These are phyloP conservation scores for Phyto melanocephala DNA, from an alignment of 2,888 invertebrate species.

Conservation along the genomic window DNA sequence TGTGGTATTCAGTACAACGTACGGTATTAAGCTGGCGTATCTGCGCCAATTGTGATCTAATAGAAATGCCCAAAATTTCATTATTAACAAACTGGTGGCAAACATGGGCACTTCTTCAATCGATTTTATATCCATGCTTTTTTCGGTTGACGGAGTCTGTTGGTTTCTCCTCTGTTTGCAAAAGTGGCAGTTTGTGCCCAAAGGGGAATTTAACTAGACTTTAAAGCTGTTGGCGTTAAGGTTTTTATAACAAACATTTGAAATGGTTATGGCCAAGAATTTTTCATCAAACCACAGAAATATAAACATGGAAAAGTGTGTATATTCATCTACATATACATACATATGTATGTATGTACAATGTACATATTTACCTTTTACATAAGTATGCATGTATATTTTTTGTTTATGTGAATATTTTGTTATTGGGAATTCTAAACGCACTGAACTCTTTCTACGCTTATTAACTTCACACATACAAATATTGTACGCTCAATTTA, in stretches of 20 bases:
- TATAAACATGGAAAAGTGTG: neutral
- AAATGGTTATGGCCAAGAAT: neutral
- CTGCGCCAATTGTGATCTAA: constrained; percentile 74
- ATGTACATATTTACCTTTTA: neutral
- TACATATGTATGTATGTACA: neutral
- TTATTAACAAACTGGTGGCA: constrained; percentile 68
- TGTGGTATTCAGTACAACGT: constrained; percentile 66
- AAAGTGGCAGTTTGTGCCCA: neutral
- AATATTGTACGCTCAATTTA: neutral
- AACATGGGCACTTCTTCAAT: constrained; percentile 72
- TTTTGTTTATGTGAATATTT: neutral
- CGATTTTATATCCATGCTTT: constrained; percentile 4
- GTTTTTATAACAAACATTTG: constrained; percentile 13
- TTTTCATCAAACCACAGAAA: constrained; percentile 1
- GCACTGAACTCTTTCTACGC: neutral
- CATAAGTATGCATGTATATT: neutral
- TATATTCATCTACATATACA: neutral
- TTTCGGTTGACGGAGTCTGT: neutral
- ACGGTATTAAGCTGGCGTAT: constrained; percentile 71
- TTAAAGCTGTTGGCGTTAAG: neutral
- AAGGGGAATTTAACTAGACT: neutral
- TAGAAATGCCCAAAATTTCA: constrained; percentile 74
- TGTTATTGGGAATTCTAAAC: constrained; percentile 6
- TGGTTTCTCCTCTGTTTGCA: neutral
- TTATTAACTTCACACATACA: neutral